Percentiles rank a stretch among this genome's conserved stretches.
Conservation (phyloP, 2,797 vertebrate species). For the Hemibagrus guttatus region DNA sequence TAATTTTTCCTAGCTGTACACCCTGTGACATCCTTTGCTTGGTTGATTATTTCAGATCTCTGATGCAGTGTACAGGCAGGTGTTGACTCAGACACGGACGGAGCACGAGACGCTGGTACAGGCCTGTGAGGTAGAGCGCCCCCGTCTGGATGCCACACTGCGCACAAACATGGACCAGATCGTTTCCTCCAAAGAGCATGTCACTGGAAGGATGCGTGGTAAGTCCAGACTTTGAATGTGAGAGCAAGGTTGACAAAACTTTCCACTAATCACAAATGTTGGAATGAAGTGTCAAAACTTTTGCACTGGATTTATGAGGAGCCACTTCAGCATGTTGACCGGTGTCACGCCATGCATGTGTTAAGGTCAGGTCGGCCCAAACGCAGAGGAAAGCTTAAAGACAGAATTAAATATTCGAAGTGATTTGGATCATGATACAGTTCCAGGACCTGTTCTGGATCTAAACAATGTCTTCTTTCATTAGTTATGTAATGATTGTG, state of each 20-base stretch:
- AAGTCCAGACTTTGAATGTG: conserved; percentile 6
- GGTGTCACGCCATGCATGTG: neutral
- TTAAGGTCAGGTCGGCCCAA: neutral
- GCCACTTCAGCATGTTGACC: too few relatives aligned
- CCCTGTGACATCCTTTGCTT: neutral
- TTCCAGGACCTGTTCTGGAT: neutral
- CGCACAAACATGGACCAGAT: conserved; percentile 98
- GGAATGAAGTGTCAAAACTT: neutral
- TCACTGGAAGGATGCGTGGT: conserved; percentile 91
- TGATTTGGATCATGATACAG: neutral
- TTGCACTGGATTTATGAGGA: neutral
- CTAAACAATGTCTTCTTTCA: too few relatives aligned
- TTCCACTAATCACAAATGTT: neutral
- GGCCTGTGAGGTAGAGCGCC: conserved; percentile 74
- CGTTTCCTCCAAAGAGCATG: conserved; percentile 91
- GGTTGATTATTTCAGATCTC: conserved; percentile 80
- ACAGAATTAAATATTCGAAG: neutral
- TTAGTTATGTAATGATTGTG: neutral
- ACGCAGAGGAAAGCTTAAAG: neutral
- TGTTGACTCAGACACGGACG: conserved; percentile 77
- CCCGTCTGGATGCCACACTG: conserved; percentile 81
- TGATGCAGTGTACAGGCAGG: conserved; percentile 86
- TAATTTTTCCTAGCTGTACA: neutral
- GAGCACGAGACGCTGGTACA: conserved; percentile 72
- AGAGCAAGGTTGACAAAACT: neutral